Evolutionary conservation across 2,113 vertebrate species (phyloP), one percentile per base, ranked within the genome.

Genomic region (Procapra przewalskii): DNA sequence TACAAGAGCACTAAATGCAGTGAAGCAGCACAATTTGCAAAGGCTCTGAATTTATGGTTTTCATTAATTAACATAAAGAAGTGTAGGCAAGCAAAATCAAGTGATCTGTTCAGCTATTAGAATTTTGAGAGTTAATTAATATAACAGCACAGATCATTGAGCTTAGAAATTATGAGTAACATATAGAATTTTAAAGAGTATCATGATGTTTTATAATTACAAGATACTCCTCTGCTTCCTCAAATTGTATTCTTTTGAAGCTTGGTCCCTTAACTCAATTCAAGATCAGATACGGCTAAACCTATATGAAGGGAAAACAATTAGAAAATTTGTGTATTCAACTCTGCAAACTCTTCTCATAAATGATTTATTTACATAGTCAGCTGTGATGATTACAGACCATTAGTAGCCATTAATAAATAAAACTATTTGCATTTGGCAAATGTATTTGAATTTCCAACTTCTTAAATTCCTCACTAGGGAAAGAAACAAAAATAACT

Each of bases 81-180:
- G 97, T 94, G 96, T 95, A 96, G 97, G 97, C 97, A 97, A 97
- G 97, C 40, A 88, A 98, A 98, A 98, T 98, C 98, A 98, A 98
- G 95, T 98, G 96, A 98, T 98, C 97, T 95, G 87, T 84, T 96
- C 97, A 96, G 95, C 98, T 98, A 98, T 98, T 98, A 98, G 96
- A 97, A 97, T 95, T 97, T 97, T 98, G 97, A 98, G 98, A 98
- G 97, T 98, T 98, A 98, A 98, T 98, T 98, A 98, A 98, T 98
- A 97, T 96, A 97, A 94, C 96, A 97, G 87, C 90, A 98, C 98
- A 98, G 98, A 98, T 98, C 98, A 98, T 75, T 98, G 98, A 97
- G 90, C 98, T 97, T 97, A 97, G 93, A 98, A 98, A 98, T 97
- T 98, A 98, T 98, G 98, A 98, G 96, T 85, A 97, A 98, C 97